Base-by-base conservation (phyloP, 1,140 invertebrate genomes). In the Brachionus sp. region DNA sequence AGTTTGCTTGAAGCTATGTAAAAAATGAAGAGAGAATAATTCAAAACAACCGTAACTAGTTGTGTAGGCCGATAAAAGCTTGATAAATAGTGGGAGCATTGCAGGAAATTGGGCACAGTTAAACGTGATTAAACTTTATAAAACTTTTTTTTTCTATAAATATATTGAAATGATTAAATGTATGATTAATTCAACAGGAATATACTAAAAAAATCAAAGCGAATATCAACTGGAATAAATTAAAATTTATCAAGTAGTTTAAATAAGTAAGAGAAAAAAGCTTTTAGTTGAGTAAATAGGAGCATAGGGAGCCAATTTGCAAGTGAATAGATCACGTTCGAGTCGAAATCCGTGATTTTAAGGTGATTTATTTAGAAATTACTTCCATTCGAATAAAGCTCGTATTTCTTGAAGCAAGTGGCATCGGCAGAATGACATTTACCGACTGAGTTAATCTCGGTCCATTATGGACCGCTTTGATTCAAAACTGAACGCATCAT, bases 201-300 rank as follows among this genome's bases (percentile, higher is more conserved):
- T 57, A 1, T 29, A n/a, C 42, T 46, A 46, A 46, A 50, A 50
- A 50, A 50, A 50, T 50, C 44, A 50, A 50, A 50, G 44, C 5
- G 44, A 50, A 50, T 50, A 50, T 50, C 50, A 57, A 57, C 50
- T 57, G 50, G 50, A 57, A 57, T 57, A 57, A 57, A 57, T 57
- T 57, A 57, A 19, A 57, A 57, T 23, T 57, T 57, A 19, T 50
- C 44, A 50, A 50, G 44, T 50, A 50, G 12, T 50, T 50, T 50
- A 50, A 50, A 50, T 50, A 50, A 50, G 44, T 13, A 16, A n/a
- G 44, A 16, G 6, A 53, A 57, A 57, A 57, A 57, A 23, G 50
- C 50, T 57, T 57, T 57, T 57, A 57, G 50, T 25, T 57, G 50
- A 57, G 50, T 10, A 57, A 57, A 57, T 23, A 57, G 19, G 19